These are phyloP conservation scores for Anguilla obscura DNA, from an alignment of 2,797 vertebrate species.

Conservation along the genomic window DNA sequence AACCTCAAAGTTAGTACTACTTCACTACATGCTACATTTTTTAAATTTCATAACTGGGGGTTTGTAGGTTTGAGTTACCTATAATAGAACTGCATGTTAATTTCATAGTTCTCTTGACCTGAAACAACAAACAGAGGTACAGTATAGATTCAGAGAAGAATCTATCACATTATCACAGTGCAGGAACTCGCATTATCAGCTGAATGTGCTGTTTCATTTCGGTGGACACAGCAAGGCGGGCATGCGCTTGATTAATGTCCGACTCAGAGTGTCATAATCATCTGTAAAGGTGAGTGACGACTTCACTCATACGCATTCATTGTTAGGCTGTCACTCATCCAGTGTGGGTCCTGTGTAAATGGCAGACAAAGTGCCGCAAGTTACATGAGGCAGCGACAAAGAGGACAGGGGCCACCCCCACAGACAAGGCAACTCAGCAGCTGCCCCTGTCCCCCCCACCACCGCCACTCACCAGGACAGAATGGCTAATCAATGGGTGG, in stretches of 20 bases:
- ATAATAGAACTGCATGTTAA: background rate
- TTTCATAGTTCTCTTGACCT: background rate
- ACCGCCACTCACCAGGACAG: background rate
- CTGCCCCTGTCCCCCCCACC: background rate
- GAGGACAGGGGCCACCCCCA: background rate
- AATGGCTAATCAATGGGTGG: slow-evolving; percentile 5
- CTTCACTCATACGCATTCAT: background rate
- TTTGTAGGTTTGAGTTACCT: background rate
- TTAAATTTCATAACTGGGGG: background rate
- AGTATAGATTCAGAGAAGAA: background rate
- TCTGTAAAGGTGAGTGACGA: background rate
- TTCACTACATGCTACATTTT: background rate
- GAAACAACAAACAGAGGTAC: background rate
- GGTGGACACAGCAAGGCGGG: background rate
- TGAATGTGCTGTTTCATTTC: background rate
- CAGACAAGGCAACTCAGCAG: background rate
- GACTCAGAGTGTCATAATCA: background rate
- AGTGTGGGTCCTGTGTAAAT: background rate
- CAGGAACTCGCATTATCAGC: background rate
- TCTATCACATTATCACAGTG: no score
- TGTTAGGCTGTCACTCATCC: background rate
- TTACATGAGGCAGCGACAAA: background rate
- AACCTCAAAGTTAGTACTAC: background rate
- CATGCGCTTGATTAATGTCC: background rate
- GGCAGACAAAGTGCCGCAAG: background rate